These are phyloP conservation scores for Drosophila erecta DNA, from an alignment of 1,140 invertebrate genomes.

Conservation along the genomic window DNA sequence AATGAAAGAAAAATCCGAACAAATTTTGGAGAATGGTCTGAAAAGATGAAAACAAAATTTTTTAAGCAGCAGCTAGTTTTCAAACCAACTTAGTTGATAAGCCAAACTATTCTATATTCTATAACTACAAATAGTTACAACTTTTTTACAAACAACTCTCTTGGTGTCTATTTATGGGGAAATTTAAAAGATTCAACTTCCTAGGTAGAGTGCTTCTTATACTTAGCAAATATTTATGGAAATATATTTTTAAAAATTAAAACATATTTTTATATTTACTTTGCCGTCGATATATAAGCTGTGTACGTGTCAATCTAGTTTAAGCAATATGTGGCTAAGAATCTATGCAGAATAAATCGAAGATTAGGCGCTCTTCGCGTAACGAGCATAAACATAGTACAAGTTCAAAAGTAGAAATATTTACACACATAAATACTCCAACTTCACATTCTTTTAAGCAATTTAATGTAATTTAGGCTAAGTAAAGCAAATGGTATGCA, in stretches of 20 bases:
- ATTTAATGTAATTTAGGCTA: slow-evolving; percentile 28
- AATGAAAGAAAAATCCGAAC: neutral
- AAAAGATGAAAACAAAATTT: slow-evolving; percentile 27
- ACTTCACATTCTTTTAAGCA: slow-evolving; percentile 22
- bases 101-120: slow-evolving; percentile 59
- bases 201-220: slow-evolving; percentile 72
- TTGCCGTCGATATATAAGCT: slow-evolving; percentile 69
- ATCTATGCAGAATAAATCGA: slow-evolving; percentile 6
- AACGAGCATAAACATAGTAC: slow-evolving; percentile 77
- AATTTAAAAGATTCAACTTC: slow-evolving; percentile 58
- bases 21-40: slow-evolving; percentile 14
- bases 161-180: slow-evolving; percentile 77
- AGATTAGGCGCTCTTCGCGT: slow-evolving; percentile 50
- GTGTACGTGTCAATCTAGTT: slow-evolving; percentile 65
- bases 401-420: slow-evolving; percentile 75
- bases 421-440: slow-evolving; percentile 50
- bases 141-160: slow-evolving; percentile 71
- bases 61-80: slow-evolving; percentile 71
- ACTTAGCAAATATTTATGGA: slow-evolving; percentile 66
- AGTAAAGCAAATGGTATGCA: slow-evolving; percentile 20
- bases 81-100: slow-evolving; percentile 64
- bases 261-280: slow-evolving; percentile 70
- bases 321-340: slow-evolving; percentile 60
- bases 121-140: slow-evolving; percentile 36
- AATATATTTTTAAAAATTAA: slow-evolving; percentile 38